Percentiles rank a stretch among this genome's conserved stretches.
Evolutionary conservation across 1,140 invertebrate genomes (phyloP).

Genomic region (Dryas iulia): DNA sequence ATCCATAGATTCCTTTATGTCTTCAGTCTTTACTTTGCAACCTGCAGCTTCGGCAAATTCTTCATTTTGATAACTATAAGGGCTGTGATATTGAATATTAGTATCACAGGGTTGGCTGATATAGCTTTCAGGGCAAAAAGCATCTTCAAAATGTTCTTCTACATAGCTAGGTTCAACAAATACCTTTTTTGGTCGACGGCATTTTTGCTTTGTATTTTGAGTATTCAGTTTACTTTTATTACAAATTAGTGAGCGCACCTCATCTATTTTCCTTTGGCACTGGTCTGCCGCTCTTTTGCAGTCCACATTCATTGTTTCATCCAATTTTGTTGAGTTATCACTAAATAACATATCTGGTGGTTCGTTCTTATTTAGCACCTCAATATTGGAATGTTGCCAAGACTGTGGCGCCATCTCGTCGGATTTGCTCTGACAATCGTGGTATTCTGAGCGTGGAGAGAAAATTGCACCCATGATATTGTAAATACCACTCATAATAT

Average conservation of each 20-base stretch:
- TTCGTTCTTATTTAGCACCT: slow-evolving; percentile 60
- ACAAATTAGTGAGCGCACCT: slow-evolving; percentile 42
- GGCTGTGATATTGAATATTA: slow-evolving; percentile 48
- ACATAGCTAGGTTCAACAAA: slow-evolving; percentile 48
- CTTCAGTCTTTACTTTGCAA: slow-evolving; percentile 47
- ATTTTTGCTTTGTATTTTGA: slow-evolving; percentile 17
- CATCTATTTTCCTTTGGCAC: slow-evolving; percentile 56
- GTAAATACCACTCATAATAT: slow-evolving; percentile 55
- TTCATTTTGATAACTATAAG: slow-evolving; percentile 40
- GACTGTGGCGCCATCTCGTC: slow-evolving; percentile 41
- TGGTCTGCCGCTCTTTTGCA: slow-evolving; percentile 38
- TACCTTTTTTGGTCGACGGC: slow-evolving; percentile 37
- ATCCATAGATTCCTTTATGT: slow-evolving; percentile 36
- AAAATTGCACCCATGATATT: slow-evolving; percentile 56
- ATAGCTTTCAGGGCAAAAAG: slow-evolving; percentile 54
- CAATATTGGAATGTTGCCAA: slow-evolving; percentile 54
- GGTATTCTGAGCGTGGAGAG: slow-evolving; percentile 47
- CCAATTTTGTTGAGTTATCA: slow-evolving; percentile 37
- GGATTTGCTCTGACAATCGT: slow-evolving; percentile 44
- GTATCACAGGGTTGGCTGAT: slow-evolving; percentile 38
- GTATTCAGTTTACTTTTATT: slow-evolving; percentile 32
- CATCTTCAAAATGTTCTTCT: slow-evolving; percentile 61
- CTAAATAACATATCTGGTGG: slow-evolving; percentile 34
- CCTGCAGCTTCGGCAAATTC: slow-evolving; percentile 40
- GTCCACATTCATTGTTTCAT: slow-evolving; percentile 44